A percentile compares a stretch with the other conserved stretches of the same genome.
These are phyloP conservation scores for Melitaea athalia DNA, from an alignment of 2,888 invertebrate genomes.

Conservation along the genomic window DNA sequence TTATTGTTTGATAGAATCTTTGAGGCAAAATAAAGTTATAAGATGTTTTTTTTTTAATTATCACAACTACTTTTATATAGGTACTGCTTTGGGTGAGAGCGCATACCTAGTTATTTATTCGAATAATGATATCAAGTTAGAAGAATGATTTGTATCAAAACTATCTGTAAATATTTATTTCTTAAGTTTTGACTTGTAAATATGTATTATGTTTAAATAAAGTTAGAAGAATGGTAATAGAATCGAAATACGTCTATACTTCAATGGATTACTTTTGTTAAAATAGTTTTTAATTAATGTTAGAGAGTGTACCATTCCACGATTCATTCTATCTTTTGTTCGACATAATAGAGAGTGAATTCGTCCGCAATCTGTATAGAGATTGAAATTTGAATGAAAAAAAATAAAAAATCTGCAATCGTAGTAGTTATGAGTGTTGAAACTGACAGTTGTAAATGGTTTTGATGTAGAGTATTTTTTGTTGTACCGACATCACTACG, in stretches of 20 bases:
- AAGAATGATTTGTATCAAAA: too few species aligned
- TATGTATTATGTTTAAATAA: too few species aligned
- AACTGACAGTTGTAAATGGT: slow-evolving; percentile 6
- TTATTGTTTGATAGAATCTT: too few species aligned
- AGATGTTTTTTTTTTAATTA: too few species aligned
- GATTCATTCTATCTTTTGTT: slow-evolving; percentile 6
- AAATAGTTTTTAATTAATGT: slow-evolving; percentile 5
- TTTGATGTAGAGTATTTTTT: neutral
- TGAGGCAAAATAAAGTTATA: too few species aligned
- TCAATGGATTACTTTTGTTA: neutral
- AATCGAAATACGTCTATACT: neutral
- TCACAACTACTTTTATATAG: too few species aligned
- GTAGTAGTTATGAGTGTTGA: neutral
- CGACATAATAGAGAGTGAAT: slow-evolving; percentile 3
- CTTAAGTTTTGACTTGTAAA: too few species aligned
- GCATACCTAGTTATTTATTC: too few species aligned
- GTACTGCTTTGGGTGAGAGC: too few species aligned
- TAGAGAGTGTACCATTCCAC: neutral
- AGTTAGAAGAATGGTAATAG: neutral
- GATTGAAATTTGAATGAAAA: slow-evolving; percentile 8
- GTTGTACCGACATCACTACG: neutral
- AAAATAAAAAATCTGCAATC: slow-evolving; percentile 1
- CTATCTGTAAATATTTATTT: too few species aligned
- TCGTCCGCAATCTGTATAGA: slow-evolving; percentile 4
- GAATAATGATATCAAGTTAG: too few species aligned